Evolutionary conservation across 92 coral and sea anemone species (phyloP), one percentile per base, ranked within the genome.

Genomic region (Zoanthus sansibaricus): DNA sequence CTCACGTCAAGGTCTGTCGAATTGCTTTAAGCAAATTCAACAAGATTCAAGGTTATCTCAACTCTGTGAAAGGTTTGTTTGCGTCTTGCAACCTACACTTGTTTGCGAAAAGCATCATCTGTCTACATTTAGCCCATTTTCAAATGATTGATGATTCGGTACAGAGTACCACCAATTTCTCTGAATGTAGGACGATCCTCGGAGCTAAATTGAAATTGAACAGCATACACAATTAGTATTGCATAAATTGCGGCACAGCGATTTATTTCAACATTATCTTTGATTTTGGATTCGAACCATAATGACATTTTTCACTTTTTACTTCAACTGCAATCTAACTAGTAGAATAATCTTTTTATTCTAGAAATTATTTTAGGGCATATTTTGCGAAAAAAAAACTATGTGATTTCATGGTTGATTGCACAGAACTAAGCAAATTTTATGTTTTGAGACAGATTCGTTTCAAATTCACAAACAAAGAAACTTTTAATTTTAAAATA

Each of bases 101-200:
- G 30, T 62, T 20, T 10, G 55, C 21, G 30, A 62, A 17, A 20
- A 62, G 9, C 9, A 20, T 0, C 8, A 17, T 62, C n/a, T 6
- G 30, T 62, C 32, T 62, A 20, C 69, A 6, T 21, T 62, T 20
- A 31, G 25, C 21, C 69, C 69, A 17, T 62, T 20, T 17, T 62
- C 69, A 62, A 5, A 20, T 62, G 69, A 9, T 62, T 62, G 30
- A 62, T 9, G 21, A 62, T 62, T 62, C 69, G n/a, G 32, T 62
- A 62, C 8, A 62, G 69, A 62, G 8, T n/a, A 18, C 69, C 69
- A 17, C 69, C 69, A 62, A 62, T 62, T 17, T 62, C 69, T 62
- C 69, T 62, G 31, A 62, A 62, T 20, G 69, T 62, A 20, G 69
- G 69, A 62, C 69, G 69, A 62, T 62, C 69, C 30, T 62, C 69